These are phyloP conservation scores for Drosophila triauraria DNA, from an alignment of 1,140 invertebrate species.

Conservation along the genomic window DNA sequence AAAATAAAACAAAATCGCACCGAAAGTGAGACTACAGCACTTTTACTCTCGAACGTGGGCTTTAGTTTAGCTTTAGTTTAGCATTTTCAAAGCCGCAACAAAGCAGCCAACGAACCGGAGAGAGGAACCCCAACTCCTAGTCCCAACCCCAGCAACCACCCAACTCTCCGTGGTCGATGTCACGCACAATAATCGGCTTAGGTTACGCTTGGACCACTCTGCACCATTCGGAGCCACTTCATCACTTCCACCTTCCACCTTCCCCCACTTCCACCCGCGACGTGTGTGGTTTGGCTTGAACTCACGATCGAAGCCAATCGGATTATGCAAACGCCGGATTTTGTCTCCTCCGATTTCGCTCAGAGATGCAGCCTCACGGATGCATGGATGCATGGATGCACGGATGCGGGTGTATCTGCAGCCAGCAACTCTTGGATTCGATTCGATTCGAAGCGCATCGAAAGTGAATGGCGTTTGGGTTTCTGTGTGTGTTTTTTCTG, in stretches of 20 bases:
- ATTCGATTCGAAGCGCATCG: constrained; percentile 12
- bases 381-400: constrained; percentile 4
- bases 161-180: constrained; percentile 24
- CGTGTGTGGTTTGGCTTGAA: constrained; percentile 17
- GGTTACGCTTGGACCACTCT: constrained; percentile 37
- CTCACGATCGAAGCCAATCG: constrained; percentile 34
- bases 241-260: not conserved
- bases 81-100: constrained; percentile 32
- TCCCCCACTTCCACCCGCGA: constrained; percentile 2
- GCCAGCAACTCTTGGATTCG: not conserved
- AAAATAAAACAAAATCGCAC: constrained; percentile 11
- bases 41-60: constrained; percentile 70
- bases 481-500: not conserved
- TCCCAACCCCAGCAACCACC: not conserved
- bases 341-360: constrained; percentile 29
- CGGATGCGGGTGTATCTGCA: constrained; percentile 35
- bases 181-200: constrained; percentile 50
- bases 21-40: constrained; percentile 55
- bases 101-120: constrained; percentile 30
- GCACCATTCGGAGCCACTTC: constrained; percentile 7
- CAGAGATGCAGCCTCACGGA: constrained; percentile 24
- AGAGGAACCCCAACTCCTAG: constrained; percentile 2
- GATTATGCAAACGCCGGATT: constrained; percentile 40
- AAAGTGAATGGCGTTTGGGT: constrained; percentile 36
- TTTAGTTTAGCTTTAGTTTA: constrained; percentile 54